Conservation (phyloP, 2,113 vertebrate genomes). For the Laterallus jamaicensis region DNA sequence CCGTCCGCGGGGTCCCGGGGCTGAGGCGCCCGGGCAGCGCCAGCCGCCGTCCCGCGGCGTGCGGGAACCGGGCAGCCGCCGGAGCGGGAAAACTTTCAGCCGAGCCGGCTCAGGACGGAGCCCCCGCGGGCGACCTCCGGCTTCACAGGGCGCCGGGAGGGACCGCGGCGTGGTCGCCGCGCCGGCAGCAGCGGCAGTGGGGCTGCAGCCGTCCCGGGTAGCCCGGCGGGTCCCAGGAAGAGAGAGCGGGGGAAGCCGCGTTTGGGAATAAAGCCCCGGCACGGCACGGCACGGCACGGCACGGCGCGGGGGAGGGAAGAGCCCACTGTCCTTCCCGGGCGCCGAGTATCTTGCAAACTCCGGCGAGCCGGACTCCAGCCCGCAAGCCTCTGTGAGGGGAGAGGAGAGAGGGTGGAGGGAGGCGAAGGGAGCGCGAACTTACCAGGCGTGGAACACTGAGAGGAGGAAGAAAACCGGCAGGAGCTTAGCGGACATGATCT, state of each 20-base stretch:
- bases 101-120: background rate
- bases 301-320: background rate
- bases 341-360: background rate
- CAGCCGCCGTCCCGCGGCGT: background rate
- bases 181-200: background rate
- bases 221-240: background rate
- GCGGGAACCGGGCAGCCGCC: background rate
- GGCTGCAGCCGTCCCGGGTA: background rate
- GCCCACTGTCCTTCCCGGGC: background rate
- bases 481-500: constrained; percentile 83
- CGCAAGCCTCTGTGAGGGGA: background rate
- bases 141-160: background rate
- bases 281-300: background rate
- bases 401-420: background rate
- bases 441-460: constrained; percentile 85
- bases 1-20: background rate
- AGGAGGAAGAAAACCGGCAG: constrained; percentile 81
- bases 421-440: constrained; percentile 65
- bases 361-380: background rate
- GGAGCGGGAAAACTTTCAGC: constrained; percentile 12
- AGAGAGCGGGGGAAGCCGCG: background rate
- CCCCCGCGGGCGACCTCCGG: background rate
- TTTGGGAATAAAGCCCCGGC: background rate
- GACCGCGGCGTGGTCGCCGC: background rate
- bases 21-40: background rate